A percentile compares a stretch with the other conserved stretches of the same genome.
Evolutionary conservation across 2,113 vertebrate species (phyloP).

Genomic region (Nettapus auritus): DNA sequence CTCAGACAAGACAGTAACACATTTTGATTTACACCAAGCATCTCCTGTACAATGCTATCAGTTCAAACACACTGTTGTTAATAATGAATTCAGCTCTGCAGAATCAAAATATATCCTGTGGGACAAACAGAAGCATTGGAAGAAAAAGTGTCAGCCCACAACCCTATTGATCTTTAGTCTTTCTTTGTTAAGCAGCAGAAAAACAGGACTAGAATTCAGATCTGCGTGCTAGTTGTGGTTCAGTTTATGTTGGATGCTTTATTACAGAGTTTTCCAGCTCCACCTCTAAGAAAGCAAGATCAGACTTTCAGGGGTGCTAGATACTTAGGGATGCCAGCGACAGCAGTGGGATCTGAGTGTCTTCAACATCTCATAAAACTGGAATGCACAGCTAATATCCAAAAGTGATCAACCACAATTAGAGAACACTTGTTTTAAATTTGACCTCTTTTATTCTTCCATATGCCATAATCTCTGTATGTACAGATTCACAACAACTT

Average conservation of each 20-base stretch:
- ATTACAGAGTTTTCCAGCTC: neutral
- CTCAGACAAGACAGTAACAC: neutral
- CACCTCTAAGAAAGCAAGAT: neutral
- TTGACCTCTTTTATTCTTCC: neutral
- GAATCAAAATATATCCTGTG: neutral
- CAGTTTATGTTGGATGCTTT: neutral
- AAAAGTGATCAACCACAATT: neutral
- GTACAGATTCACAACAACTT: neutral
- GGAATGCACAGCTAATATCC: neutral
- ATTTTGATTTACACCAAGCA: neutral
- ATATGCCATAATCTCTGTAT: neutral
- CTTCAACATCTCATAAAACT: neutral
- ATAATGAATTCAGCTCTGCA: neutral
- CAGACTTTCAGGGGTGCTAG: neutral
- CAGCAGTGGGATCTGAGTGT: neutral
- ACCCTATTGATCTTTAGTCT: neutral
- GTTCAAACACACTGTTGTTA: neutral
- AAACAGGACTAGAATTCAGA: neutral
- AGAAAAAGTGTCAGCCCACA: neutral
- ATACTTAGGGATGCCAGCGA: neutral
- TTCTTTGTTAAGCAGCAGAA: neutral
- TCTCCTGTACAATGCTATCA: neutral
- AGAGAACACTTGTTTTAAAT: neutral
- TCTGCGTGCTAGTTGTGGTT: neutral
- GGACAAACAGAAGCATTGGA: neutral